Evolutionary conservation across 2,888 invertebrate genomes (phyloP).

Genomic region (Allophyes oxyacanthae): DNA sequence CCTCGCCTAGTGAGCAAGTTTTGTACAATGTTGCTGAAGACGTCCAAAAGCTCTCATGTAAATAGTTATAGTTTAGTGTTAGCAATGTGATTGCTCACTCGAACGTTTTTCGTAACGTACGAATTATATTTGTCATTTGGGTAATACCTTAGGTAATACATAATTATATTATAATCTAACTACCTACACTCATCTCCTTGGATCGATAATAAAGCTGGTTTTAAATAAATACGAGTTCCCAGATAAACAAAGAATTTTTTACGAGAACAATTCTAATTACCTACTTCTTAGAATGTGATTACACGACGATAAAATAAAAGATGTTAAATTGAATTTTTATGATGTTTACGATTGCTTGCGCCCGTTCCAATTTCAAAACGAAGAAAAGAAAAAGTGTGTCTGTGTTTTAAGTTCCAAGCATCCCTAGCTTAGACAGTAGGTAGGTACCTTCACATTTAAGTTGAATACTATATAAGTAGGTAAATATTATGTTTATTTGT

Average conservation of each 20-base stretch:
- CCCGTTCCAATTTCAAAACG: slow-evolving; percentile 14
- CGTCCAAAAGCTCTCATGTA: slow-evolving; percentile 17
- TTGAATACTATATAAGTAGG: too few species aligned
- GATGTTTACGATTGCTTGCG: slow-evolving; percentile 17
- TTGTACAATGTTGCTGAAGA: slow-evolving; percentile 25
- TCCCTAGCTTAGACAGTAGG: too few species aligned
- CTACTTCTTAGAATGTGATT: slow-evolving; percentile 32
- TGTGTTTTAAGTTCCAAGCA: too few species aligned
- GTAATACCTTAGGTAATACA: not conserved
- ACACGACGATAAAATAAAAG: slow-evolving; percentile 21
- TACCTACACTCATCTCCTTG: too few species aligned
- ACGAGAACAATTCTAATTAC: slow-evolving; percentile 33
- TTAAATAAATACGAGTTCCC: not conserved
- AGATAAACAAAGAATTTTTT: slow-evolving; percentile 3
- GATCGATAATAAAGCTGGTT: too few species aligned
- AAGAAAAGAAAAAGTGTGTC: not conserved
- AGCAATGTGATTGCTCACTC: not conserved
- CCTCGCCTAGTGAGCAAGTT: slow-evolving; percentile 48
- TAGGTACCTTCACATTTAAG: too few species aligned
- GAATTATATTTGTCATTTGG: not conserved
- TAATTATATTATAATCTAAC: too few species aligned
- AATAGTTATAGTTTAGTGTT: not conserved
- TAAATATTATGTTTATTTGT: too few species aligned
- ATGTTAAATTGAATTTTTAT: slow-evolving; percentile 39
- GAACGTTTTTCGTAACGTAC: not conserved